Conservation (phyloP, 2,797 vertebrate species). For the Fundulus diaphanus region DNA sequence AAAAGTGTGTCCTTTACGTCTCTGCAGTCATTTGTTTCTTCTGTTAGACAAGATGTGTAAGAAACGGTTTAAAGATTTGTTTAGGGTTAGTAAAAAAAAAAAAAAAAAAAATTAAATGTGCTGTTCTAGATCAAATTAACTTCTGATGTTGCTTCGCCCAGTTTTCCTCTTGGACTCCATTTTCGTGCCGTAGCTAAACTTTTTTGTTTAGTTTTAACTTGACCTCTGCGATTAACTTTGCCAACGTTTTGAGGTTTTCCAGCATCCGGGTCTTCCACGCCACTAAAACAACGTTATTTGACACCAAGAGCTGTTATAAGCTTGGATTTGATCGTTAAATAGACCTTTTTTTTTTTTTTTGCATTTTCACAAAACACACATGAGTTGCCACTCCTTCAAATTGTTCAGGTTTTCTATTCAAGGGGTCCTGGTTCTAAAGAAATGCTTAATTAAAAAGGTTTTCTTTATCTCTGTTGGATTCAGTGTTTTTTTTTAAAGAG, state of each 20-base stretch:
- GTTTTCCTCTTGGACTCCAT: not conserved
- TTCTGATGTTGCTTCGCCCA: not conserved
- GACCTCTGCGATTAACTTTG: no score
- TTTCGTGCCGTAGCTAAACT: not conserved
- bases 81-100: not conserved
- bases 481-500: not conserved
- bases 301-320: no score
- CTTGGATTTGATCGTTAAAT: no score
- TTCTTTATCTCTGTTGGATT: not conserved
- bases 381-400: not conserved
- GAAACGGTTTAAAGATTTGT: no score
- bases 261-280: no score
- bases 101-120: not conserved
- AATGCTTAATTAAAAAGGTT: not conserved
- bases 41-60: not conserved
- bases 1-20: not conserved
- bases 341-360: not conserved
- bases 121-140: not conserved
- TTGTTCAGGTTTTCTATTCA: not conserved
- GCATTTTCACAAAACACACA: not conserved
- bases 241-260: no score
- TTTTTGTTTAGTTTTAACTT: not conserved
- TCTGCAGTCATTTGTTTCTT: not conserved
- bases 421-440: not conserved
- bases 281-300: no score